These are phyloP conservation scores for Amphipoea oculea DNA, from an alignment of 2,888 invertebrate genomes.

Conservation along the genomic window DNA sequence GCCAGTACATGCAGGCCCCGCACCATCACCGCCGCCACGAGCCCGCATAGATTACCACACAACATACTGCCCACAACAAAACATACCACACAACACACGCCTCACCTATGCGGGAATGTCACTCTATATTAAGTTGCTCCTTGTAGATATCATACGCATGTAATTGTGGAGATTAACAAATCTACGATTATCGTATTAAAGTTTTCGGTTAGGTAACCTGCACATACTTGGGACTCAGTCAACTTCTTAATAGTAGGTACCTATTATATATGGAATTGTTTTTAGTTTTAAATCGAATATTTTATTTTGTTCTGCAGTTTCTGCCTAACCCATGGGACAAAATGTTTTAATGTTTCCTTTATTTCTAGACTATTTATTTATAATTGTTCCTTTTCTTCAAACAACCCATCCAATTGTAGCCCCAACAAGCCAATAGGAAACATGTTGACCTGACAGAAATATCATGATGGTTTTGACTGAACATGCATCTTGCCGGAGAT, in stretches of 20 bases:
- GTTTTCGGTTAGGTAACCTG: too few relatives aligned
- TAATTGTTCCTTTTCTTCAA: neutral
- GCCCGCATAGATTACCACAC: neutral
- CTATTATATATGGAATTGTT: conserved; percentile 1
- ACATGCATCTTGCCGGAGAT: too few relatives aligned
- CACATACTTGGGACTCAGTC: neutral
- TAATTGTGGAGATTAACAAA: too few relatives aligned
- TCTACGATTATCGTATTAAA: neutral
- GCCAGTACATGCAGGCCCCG: conserved; percentile 76
- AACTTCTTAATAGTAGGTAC: conserved; percentile 5
- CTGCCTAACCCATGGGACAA: neutral
- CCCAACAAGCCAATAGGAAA: neutral
- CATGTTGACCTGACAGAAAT: neutral
- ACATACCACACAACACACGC: neutral
- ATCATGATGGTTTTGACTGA: neutral
- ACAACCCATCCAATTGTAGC: too few relatives aligned
- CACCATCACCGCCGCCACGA: conserved; percentile 2
- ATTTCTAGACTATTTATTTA: neutral
- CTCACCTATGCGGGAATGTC: neutral
- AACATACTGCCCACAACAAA: neutral
- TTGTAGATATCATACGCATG: neutral
- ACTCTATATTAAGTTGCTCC: neutral
- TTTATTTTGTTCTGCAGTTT: neutral
- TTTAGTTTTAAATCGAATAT: conserved; percentile 7
- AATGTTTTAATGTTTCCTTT: neutral